A percentile compares a stretch with the other conserved stretches of the same genome.
These are phyloP conservation scores for Corydoras sp. DNA, from an alignment of 2,113 vertebrate species.

Conservation along the genomic window DNA sequence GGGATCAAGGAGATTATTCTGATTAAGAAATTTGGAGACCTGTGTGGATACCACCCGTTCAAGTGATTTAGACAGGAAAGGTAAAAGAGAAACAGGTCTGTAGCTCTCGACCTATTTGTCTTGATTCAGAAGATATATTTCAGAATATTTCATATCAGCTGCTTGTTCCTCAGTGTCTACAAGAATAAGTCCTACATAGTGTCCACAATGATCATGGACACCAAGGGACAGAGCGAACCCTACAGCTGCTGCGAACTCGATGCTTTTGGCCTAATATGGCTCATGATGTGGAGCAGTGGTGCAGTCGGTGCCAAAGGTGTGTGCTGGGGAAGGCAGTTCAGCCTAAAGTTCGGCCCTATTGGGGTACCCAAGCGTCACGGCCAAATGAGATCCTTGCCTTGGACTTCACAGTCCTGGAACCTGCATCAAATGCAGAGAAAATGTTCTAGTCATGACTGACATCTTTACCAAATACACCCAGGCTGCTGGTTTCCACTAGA, in stretches of 20 bases:
- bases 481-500: no score
- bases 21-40: no score
- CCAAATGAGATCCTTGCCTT: constrained; percentile 12
- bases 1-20: no score
- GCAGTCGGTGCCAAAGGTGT: constrained; percentile 6
- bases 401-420: not conserved
- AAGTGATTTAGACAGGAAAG: no score
- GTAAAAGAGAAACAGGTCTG: no score
- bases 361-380: not conserved
- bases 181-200: not conserved
- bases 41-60: no score
- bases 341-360: not conserved
- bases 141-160: not conserved
- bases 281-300: not conserved
- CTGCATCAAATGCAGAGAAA: constrained; percentile 7
- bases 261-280: constrained; percentile 2
- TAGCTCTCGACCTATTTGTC: no score
- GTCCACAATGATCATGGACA: not conserved
- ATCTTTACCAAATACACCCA: no score
- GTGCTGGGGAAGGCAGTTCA: constrained; percentile 4
- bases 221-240: not conserved
- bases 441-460: not conserved
- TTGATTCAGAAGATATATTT: no score
- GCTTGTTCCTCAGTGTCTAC: not conserved
- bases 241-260: not conserved